A percentile compares a stretch with the other conserved stretches of the same genome.
phyloP scores from a whole-genome alignment of 2,888 invertebrate species.

The Cataglyphis rosenhaueri region DNA sequence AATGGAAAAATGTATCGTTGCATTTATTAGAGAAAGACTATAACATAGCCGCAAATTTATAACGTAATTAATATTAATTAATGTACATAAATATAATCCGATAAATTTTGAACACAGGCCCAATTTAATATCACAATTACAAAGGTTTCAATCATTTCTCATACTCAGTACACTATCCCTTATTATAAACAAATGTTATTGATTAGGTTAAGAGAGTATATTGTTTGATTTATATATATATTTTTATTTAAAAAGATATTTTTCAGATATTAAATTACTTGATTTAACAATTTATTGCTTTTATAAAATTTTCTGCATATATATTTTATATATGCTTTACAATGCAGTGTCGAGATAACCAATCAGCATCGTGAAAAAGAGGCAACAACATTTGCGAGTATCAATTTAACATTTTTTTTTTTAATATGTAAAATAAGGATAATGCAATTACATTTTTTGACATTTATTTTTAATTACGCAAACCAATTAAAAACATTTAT shows the following conservation, averaged over 20 bases:
- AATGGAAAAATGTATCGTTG: slow-evolving; percentile 20
- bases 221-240: not conserved
- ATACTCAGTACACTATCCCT: slow-evolving; percentile 39
- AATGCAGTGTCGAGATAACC: too few species aligned
- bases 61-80: slow-evolving; percentile 75
- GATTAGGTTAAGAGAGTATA: not conserved
- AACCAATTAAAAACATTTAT: slow-evolving; percentile 8
- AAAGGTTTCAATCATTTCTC: slow-evolving; percentile 38
- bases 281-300: not conserved
- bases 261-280: not conserved
- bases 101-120: slow-evolving; percentile 61
- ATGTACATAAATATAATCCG: slow-evolving; percentile 64
- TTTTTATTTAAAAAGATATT: not conserved
- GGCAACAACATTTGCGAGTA: too few species aligned
- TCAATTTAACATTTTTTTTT: too few species aligned
- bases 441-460: not conserved
- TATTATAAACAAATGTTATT: slow-evolving; percentile 1
- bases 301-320: not conserved
- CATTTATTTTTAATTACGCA: not conserved
- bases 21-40: slow-evolving; percentile 32
- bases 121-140: slow-evolving; percentile 59
- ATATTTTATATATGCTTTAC: not conserved
- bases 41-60: slow-evolving; percentile 64
- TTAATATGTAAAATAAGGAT: not conserved
- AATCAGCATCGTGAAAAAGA: too few species aligned